These are phyloP conservation scores for Anoplophora glabripennis DNA, from an alignment of 1,140 invertebrate species.

Conservation along the genomic window DNA sequence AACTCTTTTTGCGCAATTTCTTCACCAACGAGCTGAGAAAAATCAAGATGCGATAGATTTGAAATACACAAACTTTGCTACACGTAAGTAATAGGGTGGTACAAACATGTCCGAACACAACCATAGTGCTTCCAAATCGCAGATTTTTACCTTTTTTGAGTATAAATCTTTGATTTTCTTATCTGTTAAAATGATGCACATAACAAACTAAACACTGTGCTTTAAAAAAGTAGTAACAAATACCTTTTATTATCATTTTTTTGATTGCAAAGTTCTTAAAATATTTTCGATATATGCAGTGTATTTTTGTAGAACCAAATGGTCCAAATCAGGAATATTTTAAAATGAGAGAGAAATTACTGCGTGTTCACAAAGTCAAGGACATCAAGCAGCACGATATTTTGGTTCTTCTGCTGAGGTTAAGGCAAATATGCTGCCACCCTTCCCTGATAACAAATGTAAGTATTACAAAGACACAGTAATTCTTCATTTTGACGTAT, in stretches of 20 bases:
- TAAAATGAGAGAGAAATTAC: slow-evolving; percentile 58
- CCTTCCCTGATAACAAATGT: slow-evolving; percentile 71
- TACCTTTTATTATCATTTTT: too few relatives aligned
- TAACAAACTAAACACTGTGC: too few relatives aligned
- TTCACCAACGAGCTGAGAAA: slow-evolving; percentile 70
- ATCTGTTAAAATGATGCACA: too few relatives aligned
- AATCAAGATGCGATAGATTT: slow-evolving; percentile 36
- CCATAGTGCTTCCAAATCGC: too few relatives aligned
- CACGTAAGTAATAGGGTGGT: too few relatives aligned
- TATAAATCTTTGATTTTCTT: too few relatives aligned
- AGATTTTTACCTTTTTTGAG: too few relatives aligned
- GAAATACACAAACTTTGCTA: not conserved
- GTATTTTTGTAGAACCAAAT: slow-evolving; percentile 7
- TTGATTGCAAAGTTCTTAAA: too few relatives aligned
- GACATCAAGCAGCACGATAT: slow-evolving; percentile 73
- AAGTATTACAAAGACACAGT: slow-evolving; percentile 24
- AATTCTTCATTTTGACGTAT: not conserved
- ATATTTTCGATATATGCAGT: too few relatives aligned
- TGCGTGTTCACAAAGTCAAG: slow-evolving; percentile 56
- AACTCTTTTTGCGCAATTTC: slow-evolving; percentile 71
- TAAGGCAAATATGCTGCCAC: slow-evolving; percentile 88
- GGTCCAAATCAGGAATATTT: slow-evolving; percentile 36
- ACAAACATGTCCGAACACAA: too few relatives aligned
- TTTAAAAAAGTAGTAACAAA: too few relatives aligned
- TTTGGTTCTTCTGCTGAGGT: slow-evolving; percentile 74